Base-by-base conservation (phyloP, 2,888 invertebrate species). In the Phragmatobia fuliginosa region DNA sequence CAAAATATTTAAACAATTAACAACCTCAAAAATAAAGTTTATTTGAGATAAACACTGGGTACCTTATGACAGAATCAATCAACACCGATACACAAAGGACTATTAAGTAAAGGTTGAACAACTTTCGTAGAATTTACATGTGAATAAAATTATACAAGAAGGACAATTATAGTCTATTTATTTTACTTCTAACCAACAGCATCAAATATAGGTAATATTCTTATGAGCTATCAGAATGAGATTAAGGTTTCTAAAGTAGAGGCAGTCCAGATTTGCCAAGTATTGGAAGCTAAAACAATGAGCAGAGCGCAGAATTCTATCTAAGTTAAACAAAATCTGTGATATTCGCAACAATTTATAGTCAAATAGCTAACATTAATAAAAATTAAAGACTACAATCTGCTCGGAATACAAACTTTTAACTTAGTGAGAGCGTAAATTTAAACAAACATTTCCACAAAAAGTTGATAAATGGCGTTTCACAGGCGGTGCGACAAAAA, bases 381-480 rank as follows among this genome's bases (percentile, higher is more conserved):
- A 28, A 52, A 25, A n/a, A 25, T 28, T n/a, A 28, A 52, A 52
- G 52, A 25, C 25, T 52, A 52, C 25, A 52, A 25, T 25, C 14
- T 52, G 52, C 52, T 52, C 25, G 25, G 25, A 52, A 11, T 52
- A 52, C 2, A 52, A 52, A 25, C 3, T 52, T 52, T 25, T 25
- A 25, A 92, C 90, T 93, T 91, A 90, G 92, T 90, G 90, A 91
- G 89, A 92, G 94, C 93, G 93, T 94, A 94, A 94, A 94, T 94
- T 94, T 94, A 94, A 93, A 93, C 93, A 94, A 93, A 91, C 88
- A 88, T 92, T 92, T 88, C 87, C 88, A 92, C 93, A 94, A 94
- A 94, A 95, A 94, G 93, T 93, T 94, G 94, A 95, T 93, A 94
- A 94, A 94, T 94, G 91, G 91, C 89, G 87, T 86, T 92, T 87